Base-by-base conservation (phyloP, 2,888 invertebrate species). In the Eristalinus aeneus region DNA sequence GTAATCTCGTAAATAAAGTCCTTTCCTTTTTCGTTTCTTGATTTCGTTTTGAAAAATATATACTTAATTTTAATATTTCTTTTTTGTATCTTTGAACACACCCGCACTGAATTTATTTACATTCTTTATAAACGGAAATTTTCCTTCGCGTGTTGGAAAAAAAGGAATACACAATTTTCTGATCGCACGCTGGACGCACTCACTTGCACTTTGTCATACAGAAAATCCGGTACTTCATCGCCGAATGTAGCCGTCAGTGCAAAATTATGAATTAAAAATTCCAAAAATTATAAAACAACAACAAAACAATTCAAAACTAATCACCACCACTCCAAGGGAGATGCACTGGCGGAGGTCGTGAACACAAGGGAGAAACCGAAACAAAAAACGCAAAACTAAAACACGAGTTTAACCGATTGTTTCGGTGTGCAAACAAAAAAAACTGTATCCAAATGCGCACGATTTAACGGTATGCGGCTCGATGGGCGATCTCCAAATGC, bases 401-500 rank as follows among this genome's bases (percentile, higher is more conserved):
- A 65, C 11, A 46, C 27, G n/a, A 46, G 1, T 46, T 46, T 46
- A 16, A 46, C 46, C 46, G 58, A 60, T 63, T 58, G 2, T 60
- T 75, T 64, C 39, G 34, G 60, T 36, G 53, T 58, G 32, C 27
- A 27, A 27, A 31, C 12, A 27, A 60, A 31, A 27, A n/a, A 23
- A 60, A 60, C 4, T 46, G 46, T 68, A 61, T 34, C 20, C 32
- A 60, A 22, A 20, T 82, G 75, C 46, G 16, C 46, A 46, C 46
- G 46, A 46, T 46, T 46, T 46, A 46, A 46, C 46, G 46, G 46
- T 46, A 46, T 20, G 46, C 46, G 46, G 46, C n/a, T 46, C 16
- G 46, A 46, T 88, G 27, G 27, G 87, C 88, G 88, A 88, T 86
- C 88, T 88, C 86, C 77, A 89, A 89, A 90, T 23, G 23, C 92